Conservation (phyloP, 2,113 vertebrate species). For the Ceyx melanurus region DNA sequence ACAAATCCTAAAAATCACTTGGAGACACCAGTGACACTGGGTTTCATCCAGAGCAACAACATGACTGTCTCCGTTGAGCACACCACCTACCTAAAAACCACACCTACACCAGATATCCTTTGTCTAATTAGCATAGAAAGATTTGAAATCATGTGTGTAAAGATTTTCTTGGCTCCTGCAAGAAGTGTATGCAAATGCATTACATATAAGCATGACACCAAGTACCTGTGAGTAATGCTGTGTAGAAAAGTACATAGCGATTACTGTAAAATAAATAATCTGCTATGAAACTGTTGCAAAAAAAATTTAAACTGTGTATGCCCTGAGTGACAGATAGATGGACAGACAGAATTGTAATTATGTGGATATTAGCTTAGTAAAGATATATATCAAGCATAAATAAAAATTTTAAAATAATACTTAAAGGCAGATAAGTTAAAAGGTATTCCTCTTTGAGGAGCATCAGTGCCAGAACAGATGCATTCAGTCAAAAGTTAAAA, state of each 20-base stretch:
- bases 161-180: not conserved
- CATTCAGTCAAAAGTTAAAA: not conserved
- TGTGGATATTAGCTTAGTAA: not conserved
- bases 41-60: not conserved
- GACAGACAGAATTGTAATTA: not conserved
- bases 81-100: not conserved
- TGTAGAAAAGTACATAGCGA: not conserved
- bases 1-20: not conserved
- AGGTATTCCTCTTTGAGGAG: not conserved
- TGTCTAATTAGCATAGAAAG: not conserved
- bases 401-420: not conserved
- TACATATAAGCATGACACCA: not conserved
- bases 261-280: not conserved
- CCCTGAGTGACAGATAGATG: not conserved
- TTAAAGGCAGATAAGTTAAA: not conserved
- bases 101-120: no score
- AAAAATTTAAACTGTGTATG: not conserved
- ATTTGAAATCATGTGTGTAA: fast-evolving
- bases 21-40: not conserved
- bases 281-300: not conserved
- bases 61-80: not conserved
- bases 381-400: not conserved
- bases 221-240: not conserved
- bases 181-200: not conserved
- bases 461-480: not conserved